These are phyloP conservation scores for Acanthococcus lagerstroemiae DNA, from an alignment of 2,888 invertebrate species.

Conservation along the genomic window DNA sequence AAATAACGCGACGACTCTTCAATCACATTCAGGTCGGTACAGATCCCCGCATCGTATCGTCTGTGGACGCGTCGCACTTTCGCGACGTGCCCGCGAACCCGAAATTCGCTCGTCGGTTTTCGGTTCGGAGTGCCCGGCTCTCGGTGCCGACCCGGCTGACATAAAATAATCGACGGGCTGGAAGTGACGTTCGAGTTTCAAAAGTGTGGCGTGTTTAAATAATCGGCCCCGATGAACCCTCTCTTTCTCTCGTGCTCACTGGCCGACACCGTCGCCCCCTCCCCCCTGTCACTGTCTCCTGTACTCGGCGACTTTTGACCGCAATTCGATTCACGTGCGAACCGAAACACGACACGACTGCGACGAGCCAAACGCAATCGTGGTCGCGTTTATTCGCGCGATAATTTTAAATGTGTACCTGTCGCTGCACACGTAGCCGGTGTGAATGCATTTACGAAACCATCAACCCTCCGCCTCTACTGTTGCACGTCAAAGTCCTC, in stretches of 20 bases:
- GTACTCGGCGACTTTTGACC: constrained; percentile 17
- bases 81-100: constrained; percentile 3
- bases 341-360: too few species aligned
- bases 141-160: too few species aligned
- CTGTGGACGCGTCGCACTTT: too few species aligned
- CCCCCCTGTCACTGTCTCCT: too few species aligned
- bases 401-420: constrained; percentile 8
- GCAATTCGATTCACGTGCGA: constrained; percentile 15
- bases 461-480: too few species aligned
- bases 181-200: constrained; percentile 14
- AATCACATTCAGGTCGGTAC: constrained; percentile 12
- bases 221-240: constrained; percentile 10
- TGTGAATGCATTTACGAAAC: too few species aligned
- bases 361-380: too few species aligned
- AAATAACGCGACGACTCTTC: constrained; percentile 25
- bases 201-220: constrained; percentile 9
- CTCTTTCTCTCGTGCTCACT: too few species aligned
- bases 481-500: too few species aligned
- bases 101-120: constrained; percentile 12
- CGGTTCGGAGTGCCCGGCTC: too few species aligned
- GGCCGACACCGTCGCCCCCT: too few species aligned
- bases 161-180: constrained; percentile 25
- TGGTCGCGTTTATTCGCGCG: constrained; percentile 1
- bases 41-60: too few species aligned
- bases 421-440: neutral